Evolutionary conservation across 1,140 invertebrate genomes (phyloP).

Genomic region (Melitaea cinxia): DNA sequence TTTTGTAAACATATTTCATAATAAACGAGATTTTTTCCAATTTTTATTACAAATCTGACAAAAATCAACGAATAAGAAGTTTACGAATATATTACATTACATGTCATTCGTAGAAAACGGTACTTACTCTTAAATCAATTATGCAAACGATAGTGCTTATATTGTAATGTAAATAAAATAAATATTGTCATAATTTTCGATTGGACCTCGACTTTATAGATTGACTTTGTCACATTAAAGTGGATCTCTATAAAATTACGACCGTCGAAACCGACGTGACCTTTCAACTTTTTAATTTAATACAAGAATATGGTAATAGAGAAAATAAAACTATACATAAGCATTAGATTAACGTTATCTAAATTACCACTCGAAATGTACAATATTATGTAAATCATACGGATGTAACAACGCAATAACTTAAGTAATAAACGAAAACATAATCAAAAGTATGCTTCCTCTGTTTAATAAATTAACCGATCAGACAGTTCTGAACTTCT

Average conservation of each 20-base stretch:
- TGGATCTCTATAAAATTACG: background rate
- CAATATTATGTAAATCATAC: background rate
- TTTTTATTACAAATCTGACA: background rate
- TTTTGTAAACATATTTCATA: too few relatives aligned
- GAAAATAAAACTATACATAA: background rate
- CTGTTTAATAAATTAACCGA: conserved; percentile 10
- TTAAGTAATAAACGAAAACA: background rate
- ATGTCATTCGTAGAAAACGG: conserved; percentile 34
- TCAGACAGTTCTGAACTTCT: background rate
- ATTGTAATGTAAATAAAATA: conserved; percentile 44
- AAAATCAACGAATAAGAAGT: conserved; percentile 11
- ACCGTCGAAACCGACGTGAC: background rate
- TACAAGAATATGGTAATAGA: background rate
- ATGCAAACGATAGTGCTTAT: conserved; percentile 39
- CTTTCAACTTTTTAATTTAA: conserved; percentile 1
- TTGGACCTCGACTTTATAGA: conserved; percentile 17
- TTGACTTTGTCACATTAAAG: background rate
- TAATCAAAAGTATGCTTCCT: background rate
- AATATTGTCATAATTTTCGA: conserved; percentile 32
- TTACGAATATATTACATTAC: conserved; percentile 5
- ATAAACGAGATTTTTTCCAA: too few relatives aligned
- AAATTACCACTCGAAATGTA: background rate
- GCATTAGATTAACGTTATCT: background rate
- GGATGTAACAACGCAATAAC: background rate
- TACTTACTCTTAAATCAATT: conserved; percentile 40